Evolutionary conservation across 2,888 invertebrate genomes (phyloP), one percentile per base, ranked within the genome.

Genomic region (Carabus problematicus): DNA sequence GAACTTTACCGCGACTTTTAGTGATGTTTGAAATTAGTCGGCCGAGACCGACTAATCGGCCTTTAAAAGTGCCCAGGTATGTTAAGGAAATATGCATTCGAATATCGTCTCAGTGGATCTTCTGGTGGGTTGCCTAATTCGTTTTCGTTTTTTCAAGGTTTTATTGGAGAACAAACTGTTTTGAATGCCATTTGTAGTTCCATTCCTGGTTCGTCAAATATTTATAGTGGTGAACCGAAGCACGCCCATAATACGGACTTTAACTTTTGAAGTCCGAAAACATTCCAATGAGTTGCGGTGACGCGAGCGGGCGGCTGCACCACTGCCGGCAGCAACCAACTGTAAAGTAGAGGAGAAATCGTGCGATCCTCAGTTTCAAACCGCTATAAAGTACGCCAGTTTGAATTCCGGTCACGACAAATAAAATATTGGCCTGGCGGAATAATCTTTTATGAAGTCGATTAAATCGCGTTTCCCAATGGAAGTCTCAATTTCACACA

Each of bases 371-470:
- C 63, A 42, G 63, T 63, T 63, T 63, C 41, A 63, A 63, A 42
- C 52, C 55, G 55, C 63, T 41, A 42, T 63, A 63, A 64, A 64
- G 58, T 47, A 58, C 47, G 56, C 16, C 58, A 16, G 56, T 64
- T 64, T 56, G 47, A 58, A 64, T 64, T 56, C 64, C 58, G 64
- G 64, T 64, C 64, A 64, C 64, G 58, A 47, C 64, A 56, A 58
- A 64, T 64, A 64, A 64, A 64, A 64, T 64, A 64, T 58, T 64
- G 45, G 56, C 58, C 29, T 29, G 43, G 12, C 45, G 58, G 56
- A 64, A 64, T 64, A 64, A 64, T 58, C 64, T 64, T 64, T 64
- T 64, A 64, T 64, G 58, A 64, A 64, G 56, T 64, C 64, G 64
- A 64, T 64, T 64, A 64, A 64, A 64, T 64, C 64, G 64, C 58